Evolutionary conservation across 1,140 invertebrate species (phyloP).

Genomic region (Propsilocerus akamusi): DNA sequence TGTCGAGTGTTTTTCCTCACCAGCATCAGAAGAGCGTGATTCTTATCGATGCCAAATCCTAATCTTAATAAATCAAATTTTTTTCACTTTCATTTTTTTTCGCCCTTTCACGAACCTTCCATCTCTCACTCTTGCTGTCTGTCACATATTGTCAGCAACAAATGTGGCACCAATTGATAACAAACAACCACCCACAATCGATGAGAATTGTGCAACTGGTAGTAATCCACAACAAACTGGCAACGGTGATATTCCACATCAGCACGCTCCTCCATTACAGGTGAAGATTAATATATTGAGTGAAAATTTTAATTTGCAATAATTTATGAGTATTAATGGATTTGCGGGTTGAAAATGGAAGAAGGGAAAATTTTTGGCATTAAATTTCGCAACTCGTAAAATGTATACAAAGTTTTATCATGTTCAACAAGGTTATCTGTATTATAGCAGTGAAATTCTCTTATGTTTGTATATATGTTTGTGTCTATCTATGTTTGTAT

Average conservation of each 20-base stretch:
- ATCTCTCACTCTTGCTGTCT: neutral
- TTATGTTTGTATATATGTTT: too few relatives aligned
- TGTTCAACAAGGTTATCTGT: too few relatives aligned
- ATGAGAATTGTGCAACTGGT: conserved; percentile 12
- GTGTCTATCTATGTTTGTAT: too few relatives aligned
- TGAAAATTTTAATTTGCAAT: neutral
- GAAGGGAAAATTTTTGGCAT: too few relatives aligned
- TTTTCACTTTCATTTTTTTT: neutral
- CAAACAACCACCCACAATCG: conserved; percentile 22
- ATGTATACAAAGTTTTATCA: too few relatives aligned
- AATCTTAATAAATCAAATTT: neutral
- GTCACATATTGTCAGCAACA: conserved; percentile 17
- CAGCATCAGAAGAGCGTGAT: too few relatives aligned
- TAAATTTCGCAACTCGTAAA: too few relatives aligned
- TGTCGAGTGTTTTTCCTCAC: too few relatives aligned
- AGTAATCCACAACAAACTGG: conserved; percentile 22
- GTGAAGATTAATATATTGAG: conserved; percentile 23
- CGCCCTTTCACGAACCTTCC: neutral
- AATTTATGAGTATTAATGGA: too few relatives aligned
- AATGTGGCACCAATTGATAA: conserved; percentile 19
- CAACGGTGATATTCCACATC: conserved; percentile 37
- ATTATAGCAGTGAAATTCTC: too few relatives aligned
- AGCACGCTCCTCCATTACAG: conserved; percentile 36
- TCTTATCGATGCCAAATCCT: too few relatives aligned
- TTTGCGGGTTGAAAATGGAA: too few relatives aligned